Conservation (phyloP, 2,113 vertebrate genomes). For the Neolamprologus longior region DNA sequence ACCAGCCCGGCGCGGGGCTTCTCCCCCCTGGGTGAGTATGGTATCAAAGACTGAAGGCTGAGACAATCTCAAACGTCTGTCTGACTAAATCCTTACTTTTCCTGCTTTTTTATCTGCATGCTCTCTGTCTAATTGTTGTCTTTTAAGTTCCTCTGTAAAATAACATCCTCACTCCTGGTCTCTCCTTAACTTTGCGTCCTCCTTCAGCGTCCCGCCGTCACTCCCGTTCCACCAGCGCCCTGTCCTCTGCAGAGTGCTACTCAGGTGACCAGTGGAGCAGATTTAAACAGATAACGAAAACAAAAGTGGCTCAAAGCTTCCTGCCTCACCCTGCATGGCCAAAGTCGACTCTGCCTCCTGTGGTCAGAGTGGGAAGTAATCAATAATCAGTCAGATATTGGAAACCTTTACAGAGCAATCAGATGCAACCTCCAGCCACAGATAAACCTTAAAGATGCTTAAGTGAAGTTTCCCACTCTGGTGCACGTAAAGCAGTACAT, state of each 20-base stretch:
- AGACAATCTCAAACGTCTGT: background rate
- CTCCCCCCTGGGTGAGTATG: conserved; percentile 95
- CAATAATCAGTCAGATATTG: background rate
- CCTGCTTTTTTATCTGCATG: background rate
- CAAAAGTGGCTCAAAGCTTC: background rate
- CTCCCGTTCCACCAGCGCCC: conserved; percentile 89
- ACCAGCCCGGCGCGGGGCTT: conserved; percentile 98
- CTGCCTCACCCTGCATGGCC: background rate
- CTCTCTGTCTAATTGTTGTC: background rate
- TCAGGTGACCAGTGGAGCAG: conserved; percentile 79
- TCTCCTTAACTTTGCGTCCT: background rate
- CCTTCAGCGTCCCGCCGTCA: conserved; percentile 84
- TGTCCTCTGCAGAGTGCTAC: conserved; percentile 82
- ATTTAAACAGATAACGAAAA: background rate
- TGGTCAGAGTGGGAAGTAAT: background rate
- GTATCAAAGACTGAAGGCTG: background rate
- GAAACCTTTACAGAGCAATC: background rate
- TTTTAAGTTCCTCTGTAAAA: background rate
- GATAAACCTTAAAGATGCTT: background rate
- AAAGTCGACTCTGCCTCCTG: background rate
- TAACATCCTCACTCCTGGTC: background rate
- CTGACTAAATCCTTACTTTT: background rate
- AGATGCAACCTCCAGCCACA: background rate
- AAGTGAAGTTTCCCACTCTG: background rate
- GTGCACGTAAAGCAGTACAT: background rate